Conservation (phyloP, 2,797 vertebrate species). For the Ispidina picta region DNA sequence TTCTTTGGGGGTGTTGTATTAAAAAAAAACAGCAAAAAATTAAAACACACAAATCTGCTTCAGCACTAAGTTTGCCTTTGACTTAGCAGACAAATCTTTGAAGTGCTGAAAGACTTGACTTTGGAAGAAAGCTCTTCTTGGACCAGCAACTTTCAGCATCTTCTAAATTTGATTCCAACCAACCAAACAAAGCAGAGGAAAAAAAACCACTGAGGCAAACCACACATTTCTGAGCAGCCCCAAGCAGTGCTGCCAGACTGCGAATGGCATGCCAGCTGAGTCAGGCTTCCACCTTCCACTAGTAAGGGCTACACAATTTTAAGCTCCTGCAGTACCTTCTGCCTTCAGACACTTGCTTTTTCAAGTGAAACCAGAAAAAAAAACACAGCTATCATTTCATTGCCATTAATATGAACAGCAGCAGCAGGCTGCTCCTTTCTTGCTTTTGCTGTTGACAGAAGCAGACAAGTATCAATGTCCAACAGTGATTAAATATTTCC, state of each 20-base stretch:
- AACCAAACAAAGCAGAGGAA: constrained; percentile 48
- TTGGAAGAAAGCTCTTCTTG: constrained; percentile 14
- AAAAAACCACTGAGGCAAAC: constrained; percentile 57
- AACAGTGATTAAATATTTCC: constrained; percentile 19
- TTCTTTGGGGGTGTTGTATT: neutral
- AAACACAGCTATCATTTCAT: neutral
- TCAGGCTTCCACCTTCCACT: constrained; percentile 61
- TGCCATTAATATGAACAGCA: neutral
- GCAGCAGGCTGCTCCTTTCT: neutral
- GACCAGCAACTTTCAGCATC: constrained; percentile 39
- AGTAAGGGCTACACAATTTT: neutral
- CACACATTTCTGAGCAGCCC: constrained; percentile 65
- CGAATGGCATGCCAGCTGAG: constrained; percentile 28
- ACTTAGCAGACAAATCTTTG: constrained; percentile 14
- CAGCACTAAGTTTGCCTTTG: neutral
- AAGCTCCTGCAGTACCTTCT: neutral
- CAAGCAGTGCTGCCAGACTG: constrained; percentile 54
- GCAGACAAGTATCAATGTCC: constrained; percentile 11
- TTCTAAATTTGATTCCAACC: constrained; percentile 63
- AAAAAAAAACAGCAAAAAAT: neutral
- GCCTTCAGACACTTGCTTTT: neutral
- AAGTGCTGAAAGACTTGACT: constrained; percentile 47
- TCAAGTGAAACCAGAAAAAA: neutral
- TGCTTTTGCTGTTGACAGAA: constrained; percentile 15
- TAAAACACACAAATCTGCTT: neutral